Evolutionary conservation across 2,888 invertebrate species (phyloP), one percentile per base, ranked within the genome.

Genomic region (Tachina lurida): DNA sequence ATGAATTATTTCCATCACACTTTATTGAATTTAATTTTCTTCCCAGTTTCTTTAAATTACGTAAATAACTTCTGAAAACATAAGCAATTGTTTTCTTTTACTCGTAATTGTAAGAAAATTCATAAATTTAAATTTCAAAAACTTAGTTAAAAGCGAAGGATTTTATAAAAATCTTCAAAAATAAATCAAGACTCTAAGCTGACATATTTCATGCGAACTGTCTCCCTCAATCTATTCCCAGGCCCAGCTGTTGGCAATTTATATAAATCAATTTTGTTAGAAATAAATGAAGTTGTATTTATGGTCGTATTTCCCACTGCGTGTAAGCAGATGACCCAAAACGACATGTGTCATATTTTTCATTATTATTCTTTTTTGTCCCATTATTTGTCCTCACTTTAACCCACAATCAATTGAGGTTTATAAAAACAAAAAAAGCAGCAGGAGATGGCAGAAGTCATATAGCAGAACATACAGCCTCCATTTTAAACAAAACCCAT

Each of bases 261-360:
- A 31, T 31, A 13, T 39, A 60, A 39, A 63, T 43, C 12, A 63
- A 19, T 63, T 63, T 63, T 10, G n/a, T 19, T 19, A 17, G 10
- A 19, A 63, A 63, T 43, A 17, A 43, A 43, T 19, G 19, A 54
- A 70, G 7, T 41, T 43, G 41, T 52, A 52, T 22, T 75, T 52
- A 75, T 43, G 31, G 31, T 31, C 31, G 31, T 22, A 22, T 47
- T 0, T 5, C 10, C 15, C 58, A 60, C 31, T 49, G 68, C 17
- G 15, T 41, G 41, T 49, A 68, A 41, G 15, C 22, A 62, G 58
- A 43, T 70, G 43, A 70, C 62, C 54, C 15, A 45, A 54, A 71
- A 52, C 19, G 22, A 54, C 60, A 78, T 63, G 41, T 43, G 62
- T 63, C 45, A 71, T 71, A 71, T 52, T 58, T 47, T 60, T n/a